These are phyloP conservation scores for Allacma fusca DNA, from an alignment of 2,888 invertebrate species.

Conservation along the genomic window DNA sequence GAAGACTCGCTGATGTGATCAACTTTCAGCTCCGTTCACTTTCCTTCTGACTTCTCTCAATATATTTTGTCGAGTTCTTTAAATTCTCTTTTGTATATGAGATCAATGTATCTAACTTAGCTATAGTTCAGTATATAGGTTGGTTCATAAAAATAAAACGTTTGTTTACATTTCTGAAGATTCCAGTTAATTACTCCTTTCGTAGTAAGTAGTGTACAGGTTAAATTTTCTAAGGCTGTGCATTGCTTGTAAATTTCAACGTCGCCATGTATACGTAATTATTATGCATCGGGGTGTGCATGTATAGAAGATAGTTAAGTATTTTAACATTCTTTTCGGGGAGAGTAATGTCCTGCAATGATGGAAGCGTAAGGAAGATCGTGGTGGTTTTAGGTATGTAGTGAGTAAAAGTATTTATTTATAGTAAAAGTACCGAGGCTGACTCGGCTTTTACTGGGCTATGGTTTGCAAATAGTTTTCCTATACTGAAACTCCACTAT, in stretches of 20 bases:
- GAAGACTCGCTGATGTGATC: slow-evolving; percentile 23
- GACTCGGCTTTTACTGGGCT: not conserved
- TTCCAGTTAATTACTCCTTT: too few relatives aligned
- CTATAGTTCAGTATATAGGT: not conserved
- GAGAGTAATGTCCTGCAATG: not conserved
- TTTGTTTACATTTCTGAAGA: slow-evolving; percentile 1
- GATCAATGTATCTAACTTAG: too few relatives aligned
- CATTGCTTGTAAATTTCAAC: too few relatives aligned
- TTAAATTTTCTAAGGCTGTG: too few relatives aligned
- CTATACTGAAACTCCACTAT: not conserved
- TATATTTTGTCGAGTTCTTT: not conserved
- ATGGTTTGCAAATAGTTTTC: slow-evolving; percentile 3
- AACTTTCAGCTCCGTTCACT: not conserved
- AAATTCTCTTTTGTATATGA: too few relatives aligned
- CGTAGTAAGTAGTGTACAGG: too few relatives aligned
- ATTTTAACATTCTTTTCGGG: not conserved
- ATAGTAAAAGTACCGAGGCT: not conserved
- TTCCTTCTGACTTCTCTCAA: not conserved
- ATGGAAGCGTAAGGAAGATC: not conserved
- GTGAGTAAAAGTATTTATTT: not conserved
- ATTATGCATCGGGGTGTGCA: too few relatives aligned
- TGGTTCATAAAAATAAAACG: not conserved
- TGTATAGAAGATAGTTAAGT: too few relatives aligned
- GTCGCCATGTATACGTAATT: too few relatives aligned
- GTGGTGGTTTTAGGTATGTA: not conserved